These are phyloP conservation scores for Camponotus pennsylvanicus DNA, from an alignment of 1,140 invertebrate genomes.

Conservation along the genomic window DNA sequence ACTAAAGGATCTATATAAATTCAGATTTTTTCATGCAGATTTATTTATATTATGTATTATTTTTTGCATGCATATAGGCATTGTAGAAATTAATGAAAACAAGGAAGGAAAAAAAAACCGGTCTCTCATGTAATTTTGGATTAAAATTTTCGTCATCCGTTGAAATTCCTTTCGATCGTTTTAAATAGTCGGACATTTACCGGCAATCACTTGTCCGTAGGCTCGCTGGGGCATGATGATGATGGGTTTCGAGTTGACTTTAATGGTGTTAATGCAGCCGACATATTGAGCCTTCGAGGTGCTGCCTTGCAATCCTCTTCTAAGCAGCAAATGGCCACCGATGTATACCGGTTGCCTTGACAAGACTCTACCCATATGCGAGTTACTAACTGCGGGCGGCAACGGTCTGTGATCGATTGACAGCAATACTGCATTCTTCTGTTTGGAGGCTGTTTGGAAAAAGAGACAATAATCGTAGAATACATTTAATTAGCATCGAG, in stretches of 20 bases:
- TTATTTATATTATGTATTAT: slow-evolving; percentile 21
- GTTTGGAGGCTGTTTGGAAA: slow-evolving; percentile 90
- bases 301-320: slow-evolving; percentile 87
- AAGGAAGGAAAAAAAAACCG: neutral
- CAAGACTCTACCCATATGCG: slow-evolving; percentile 89
- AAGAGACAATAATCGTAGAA: neutral
- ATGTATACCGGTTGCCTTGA: slow-evolving; percentile 95
- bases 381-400: slow-evolving; percentile 89
- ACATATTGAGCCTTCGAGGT: slow-evolving; percentile 90
- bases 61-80: neutral
- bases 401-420: slow-evolving; percentile 92
- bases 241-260: slow-evolving; percentile 88
- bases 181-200: slow-evolving; percentile 91
- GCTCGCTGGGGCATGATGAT: slow-evolving; percentile 88
- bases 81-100: neutral
- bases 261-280: slow-evolving; percentile 93
- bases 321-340: slow-evolving; percentile 92
- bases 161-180: neutral
- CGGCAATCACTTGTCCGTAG: slow-evolving; percentile 89
- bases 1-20: slow-evolving; percentile 5
- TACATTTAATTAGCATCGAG: too few relatives aligned
- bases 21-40: neutral
- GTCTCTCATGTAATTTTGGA: neutral
- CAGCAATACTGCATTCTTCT: slow-evolving; percentile 93
- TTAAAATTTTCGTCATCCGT: slow-evolving; percentile 2